These are phyloP conservation scores for Neuroterus valhalla DNA, from an alignment of 1,140 invertebrate species.

Conservation along the genomic window DNA sequence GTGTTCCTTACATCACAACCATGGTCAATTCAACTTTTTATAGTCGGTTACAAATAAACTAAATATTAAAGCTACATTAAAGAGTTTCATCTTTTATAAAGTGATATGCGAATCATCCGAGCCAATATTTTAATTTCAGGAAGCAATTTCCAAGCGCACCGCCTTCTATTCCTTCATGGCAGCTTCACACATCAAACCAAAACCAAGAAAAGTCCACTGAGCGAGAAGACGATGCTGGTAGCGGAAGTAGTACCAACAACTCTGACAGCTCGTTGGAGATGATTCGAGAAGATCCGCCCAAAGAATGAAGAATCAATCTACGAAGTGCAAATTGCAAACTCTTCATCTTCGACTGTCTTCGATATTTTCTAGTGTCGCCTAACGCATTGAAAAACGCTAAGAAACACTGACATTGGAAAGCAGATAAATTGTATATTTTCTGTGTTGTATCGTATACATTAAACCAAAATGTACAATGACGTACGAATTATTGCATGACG, in stretches of 20 bases:
- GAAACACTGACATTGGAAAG: slow-evolving; percentile 16
- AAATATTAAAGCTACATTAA: not conserved
- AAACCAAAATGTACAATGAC: slow-evolving; percentile 17
- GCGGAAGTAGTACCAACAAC: slow-evolving; percentile 73
- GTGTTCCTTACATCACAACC: slow-evolving; percentile 22
- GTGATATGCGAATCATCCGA: slow-evolving; percentile 39
- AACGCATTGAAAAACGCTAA: not conserved
- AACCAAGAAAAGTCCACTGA: slow-evolving; percentile 66
- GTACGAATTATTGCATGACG: slow-evolving; percentile 16
- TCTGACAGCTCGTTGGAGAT: slow-evolving; percentile 74
- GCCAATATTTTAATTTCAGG: slow-evolving; percentile 64
- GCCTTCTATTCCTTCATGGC: slow-evolving; percentile 86
- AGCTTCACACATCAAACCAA: slow-evolving; percentile 73
- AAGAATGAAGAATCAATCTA: slow-evolving; percentile 59
- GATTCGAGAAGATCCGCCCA: slow-evolving; percentile 72
- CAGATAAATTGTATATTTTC: slow-evolving; percentile 22
- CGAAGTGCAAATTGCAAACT: slow-evolving; percentile 2
- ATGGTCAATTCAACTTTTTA: slow-evolving; percentile 9
- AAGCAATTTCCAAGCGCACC: slow-evolving; percentile 86
- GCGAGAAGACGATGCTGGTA: slow-evolving; percentile 72
- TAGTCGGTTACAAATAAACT: not conserved
- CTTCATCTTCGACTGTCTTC: slow-evolving; percentile 26
- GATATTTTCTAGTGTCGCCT: not conserved
- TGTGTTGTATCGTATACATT: slow-evolving; percentile 7
- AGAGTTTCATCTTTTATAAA: slow-evolving; percentile 8